Evolutionary conservation across 1,140 invertebrate species (phyloP), one percentile per base, ranked within the genome.

Genomic region (Bombyx mandarina): DNA sequence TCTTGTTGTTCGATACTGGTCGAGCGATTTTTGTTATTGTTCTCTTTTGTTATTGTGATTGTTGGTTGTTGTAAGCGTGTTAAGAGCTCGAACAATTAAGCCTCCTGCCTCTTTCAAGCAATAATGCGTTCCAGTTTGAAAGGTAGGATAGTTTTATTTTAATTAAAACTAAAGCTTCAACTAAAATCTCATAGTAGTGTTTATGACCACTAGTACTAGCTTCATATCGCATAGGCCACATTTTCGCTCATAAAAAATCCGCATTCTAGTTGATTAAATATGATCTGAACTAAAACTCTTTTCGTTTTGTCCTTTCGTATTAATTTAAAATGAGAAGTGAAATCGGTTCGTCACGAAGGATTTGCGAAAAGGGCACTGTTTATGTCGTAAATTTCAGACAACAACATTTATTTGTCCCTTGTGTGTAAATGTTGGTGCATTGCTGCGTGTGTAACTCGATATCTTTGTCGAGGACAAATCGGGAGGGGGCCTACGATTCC

Each of bases 401-500:
- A 77, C 75, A 77, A 73, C 58, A 56, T 58, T 54, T 57, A 72
- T 59, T 45, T 66, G 56, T 65, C 65, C n/a, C 63, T 48, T 48
- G 56, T 51, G 52, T 58, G 60, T 60, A 71, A 67, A 73, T 70
- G 67, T 73, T 72, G 71, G 69, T 71, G 63, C 65, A 65, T 68
- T 61, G 68, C 67, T 62, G 56, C 58, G 58, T 61, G 69, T 61
- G 60, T 42, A 52, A 22, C 26, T 55, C 22, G 44, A 55, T 55
- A 55, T 35, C 43, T n/a, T 45, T 2, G 12, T n/a, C 10, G 43
- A 54, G 52, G 35, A 8, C 42, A 26, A 8, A 35, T 7, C 26
- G 22, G 50, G 50, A 51, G 50, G 50, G 43, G n/a, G 52, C 52
- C 58, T 45, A 60, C 10, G 45, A 8, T 18, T 60, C 48, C 12